Evolutionary conservation across 2,113 vertebrate genomes (phyloP).

Genomic region (Labeo catla): DNA sequence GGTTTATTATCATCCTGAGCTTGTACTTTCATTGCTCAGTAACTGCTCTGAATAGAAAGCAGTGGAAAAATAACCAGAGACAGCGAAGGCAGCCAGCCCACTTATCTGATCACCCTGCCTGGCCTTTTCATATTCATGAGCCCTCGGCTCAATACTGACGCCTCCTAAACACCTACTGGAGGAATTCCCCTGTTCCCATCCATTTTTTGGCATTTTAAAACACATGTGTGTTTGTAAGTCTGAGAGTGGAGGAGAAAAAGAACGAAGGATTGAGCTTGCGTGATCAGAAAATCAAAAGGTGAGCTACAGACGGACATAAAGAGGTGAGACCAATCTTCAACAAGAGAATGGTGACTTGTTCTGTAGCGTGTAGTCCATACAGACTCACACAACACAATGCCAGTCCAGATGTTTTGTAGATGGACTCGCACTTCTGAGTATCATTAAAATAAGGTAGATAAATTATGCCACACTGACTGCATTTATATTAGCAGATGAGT

Average conservation of each 20-base stretch:
- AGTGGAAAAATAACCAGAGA: neutral
- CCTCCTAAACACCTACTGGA: neutral
- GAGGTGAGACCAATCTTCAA: neutral
- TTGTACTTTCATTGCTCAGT: neutral
- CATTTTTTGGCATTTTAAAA: constrained; percentile 9
- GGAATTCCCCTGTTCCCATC: constrained; percentile 24
- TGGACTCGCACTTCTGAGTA: constrained; percentile 14
- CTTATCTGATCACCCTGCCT: constrained; percentile 21
- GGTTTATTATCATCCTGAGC: neutral
- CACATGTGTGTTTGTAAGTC: neutral
- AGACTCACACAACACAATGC: neutral
- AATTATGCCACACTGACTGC: constrained; percentile 9
- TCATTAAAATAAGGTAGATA: constrained; percentile 45
- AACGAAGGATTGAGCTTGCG: neutral
- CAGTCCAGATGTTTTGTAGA: neutral
- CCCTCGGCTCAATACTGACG: constrained; percentile 16
- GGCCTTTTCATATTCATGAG: neutral
- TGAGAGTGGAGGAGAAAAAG: neutral
- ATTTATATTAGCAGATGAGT: constrained; percentile 40
- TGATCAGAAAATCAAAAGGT: neutral
- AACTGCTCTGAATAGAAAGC: constrained; percentile 11
- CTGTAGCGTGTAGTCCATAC: neutral
- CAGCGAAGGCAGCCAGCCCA: neutral
- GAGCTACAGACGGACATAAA: neutral
- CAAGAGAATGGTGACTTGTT: neutral